These are phyloP conservation scores for Nautilus pompilius DNA, from an alignment of 1,140 invertebrate genomes.

Conservation along the genomic window DNA sequence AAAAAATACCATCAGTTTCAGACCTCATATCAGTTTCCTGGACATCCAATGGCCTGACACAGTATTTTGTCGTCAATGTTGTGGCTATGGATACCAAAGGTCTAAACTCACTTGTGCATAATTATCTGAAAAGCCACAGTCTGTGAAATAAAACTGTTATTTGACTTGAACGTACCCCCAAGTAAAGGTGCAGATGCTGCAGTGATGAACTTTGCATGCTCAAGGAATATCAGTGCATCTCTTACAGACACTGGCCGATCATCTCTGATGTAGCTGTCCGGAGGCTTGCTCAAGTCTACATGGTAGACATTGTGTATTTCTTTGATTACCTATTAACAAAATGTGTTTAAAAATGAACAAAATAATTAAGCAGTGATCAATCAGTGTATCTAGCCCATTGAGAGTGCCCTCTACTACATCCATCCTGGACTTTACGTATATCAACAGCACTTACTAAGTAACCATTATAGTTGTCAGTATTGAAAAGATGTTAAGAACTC, in stretches of 20 bases:
- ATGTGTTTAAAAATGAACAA: background rate
- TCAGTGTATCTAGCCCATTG: background rate
- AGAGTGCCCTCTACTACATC: too few species aligned
- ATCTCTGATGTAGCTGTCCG: constrained; percentile 30
- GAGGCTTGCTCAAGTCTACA: constrained; percentile 42
- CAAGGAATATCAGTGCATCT: constrained; percentile 45
- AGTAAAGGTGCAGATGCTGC: background rate
- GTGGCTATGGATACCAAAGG: too few species aligned
- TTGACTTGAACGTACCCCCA: background rate
- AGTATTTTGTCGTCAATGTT: too few species aligned
- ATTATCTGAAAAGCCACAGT: too few species aligned
- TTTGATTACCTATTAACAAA: constrained; percentile 22
- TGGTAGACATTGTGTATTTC: constrained; percentile 29
- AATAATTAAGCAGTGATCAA: background rate
- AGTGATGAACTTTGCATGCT: constrained; percentile 27
- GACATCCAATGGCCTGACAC: too few species aligned
- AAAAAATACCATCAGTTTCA: too few species aligned
- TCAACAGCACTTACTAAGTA: too few species aligned
- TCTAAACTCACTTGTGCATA: too few species aligned
- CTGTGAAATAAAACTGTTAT: background rate
- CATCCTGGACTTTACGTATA: too few species aligned
- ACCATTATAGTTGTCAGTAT: too few species aligned
- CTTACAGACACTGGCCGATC: constrained; percentile 52
- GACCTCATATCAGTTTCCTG: too few species aligned
- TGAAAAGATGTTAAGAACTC: background rate